Percentiles rank a stretch among this genome's conserved stretches.
Conservation (phyloP, 2,113 vertebrate species). For the Gopherus evgoodei region DNA sequence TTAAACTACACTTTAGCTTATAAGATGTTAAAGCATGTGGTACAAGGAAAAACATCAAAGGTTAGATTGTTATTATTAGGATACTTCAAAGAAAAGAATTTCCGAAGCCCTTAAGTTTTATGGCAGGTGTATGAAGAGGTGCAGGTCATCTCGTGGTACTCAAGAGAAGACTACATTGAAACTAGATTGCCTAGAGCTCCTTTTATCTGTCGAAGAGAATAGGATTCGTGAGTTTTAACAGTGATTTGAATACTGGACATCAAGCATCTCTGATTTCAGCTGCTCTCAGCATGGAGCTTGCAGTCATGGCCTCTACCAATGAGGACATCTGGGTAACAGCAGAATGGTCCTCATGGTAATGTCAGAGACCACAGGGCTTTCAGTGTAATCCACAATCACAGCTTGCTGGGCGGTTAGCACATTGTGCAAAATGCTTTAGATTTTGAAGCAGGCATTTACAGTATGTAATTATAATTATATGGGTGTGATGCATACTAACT, state of each 20-base stretch:
- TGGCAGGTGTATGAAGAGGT: slow-evolving; percentile 94
- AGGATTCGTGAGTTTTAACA: slow-evolving; percentile 78
- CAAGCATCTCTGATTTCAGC: slow-evolving; percentile 99
- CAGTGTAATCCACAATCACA: background rate
- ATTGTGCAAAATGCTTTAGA: background rate
- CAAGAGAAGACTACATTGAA: slow-evolving; percentile 77
- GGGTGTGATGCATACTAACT: slow-evolving; percentile 27
- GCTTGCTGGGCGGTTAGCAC: background rate
- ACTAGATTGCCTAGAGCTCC: slow-evolving; percentile 81
- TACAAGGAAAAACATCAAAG: slow-evolving; percentile 93
- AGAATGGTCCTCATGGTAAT: slow-evolving; percentile 71
- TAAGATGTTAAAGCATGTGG: slow-evolving; percentile 89
- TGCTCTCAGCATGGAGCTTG: slow-evolving; percentile 91
- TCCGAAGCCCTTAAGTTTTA: slow-evolving; percentile 95
- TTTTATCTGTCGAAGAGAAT: slow-evolving; percentile 86
- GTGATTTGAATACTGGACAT: slow-evolving; percentile 91
- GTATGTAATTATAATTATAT: slow-evolving; percentile 21
- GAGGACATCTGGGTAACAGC: slow-evolving; percentile 89
- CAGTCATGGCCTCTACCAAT: slow-evolving; percentile 79
- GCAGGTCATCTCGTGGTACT: slow-evolving; percentile 91
- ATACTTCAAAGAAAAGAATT: slow-evolving; percentile 93
- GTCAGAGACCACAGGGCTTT: slow-evolving; percentile 50
- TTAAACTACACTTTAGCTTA: slow-evolving; percentile 81
- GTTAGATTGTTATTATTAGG: slow-evolving; percentile 89
- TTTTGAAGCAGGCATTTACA: slow-evolving; percentile 27